Evolutionary conservation across 2,888 invertebrate species (phyloP), one percentile per base, ranked within the genome.

Genomic region (Drosophila meridionalis): DNA sequence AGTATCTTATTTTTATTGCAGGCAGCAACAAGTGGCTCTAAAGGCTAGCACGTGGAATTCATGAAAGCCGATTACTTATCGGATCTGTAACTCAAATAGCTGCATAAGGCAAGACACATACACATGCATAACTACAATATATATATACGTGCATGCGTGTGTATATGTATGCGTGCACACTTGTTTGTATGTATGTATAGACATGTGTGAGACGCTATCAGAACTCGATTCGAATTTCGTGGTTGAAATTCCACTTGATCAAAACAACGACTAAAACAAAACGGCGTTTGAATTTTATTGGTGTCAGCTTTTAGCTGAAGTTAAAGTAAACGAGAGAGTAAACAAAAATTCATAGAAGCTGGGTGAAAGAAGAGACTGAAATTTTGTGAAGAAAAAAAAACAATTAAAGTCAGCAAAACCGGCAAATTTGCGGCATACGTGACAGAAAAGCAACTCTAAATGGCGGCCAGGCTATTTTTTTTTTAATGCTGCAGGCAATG

Each of bases 361-460:
- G 40, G 4, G 6, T 26, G 78, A 59, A 72, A 65, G 45, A 57
- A 50, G 80, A 76, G 34, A 48, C 68, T 47, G 50, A 66, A 69
- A 57, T 42, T 28, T 43, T 56, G 12, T 26, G 3, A 20, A 32
- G 20, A 20, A 6, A 53, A 60, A 56, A 11, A 5, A 59, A 73
- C 64, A 53, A 70, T 56, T 64, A 40, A 42, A 78, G 14, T 71
- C 67, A 74, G 77, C 78, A 62, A 55, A 55, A 63, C 67, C 69
- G 63, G 55, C 76, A 59, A 60, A 48, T 71, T 70, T 28, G 2
- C 76, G 86, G 86, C 67, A 50, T 88, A 87, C 86, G 86, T 90
- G 86, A 79, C 90, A 67, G 77, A 57, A 59, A 12, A 66, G 53
- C 28, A 66, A 68, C 66, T 66, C 57, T 57, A 32, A 61, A 89